These are phyloP conservation scores for Calidris pugnax DNA, from an alignment of 2,113 vertebrate species.

Conservation along the genomic window DNA sequence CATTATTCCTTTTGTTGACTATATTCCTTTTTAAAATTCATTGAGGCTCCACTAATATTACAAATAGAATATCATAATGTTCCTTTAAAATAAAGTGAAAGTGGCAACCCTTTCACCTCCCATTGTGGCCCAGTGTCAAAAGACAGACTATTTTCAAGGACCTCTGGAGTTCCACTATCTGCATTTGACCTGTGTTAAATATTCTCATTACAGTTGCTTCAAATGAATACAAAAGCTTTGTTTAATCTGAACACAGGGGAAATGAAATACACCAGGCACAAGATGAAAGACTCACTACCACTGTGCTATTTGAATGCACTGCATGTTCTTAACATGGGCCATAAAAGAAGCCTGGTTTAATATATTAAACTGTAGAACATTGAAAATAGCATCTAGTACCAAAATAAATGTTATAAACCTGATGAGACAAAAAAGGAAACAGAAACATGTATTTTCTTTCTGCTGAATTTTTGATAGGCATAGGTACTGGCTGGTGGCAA, in stretches of 20 bases:
- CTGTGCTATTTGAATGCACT: constrained; percentile 48
- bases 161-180: constrained; percentile 63
- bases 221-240: constrained; percentile 78
- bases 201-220: constrained; percentile 79
- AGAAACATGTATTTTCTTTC: constrained; percentile 30
- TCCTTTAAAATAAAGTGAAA: background rate
- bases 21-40: background rate
- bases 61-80: constrained; percentile 23
- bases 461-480: background rate
- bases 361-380: constrained; percentile 40
- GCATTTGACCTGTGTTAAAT: constrained; percentile 79
- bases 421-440: constrained; percentile 30
- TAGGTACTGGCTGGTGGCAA: background rate
- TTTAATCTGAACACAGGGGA: constrained; percentile 76
- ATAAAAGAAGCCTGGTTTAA: constrained; percentile 56
- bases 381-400: constrained; percentile 45
- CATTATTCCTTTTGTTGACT: background rate
- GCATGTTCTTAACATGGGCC: constrained; percentile 36
- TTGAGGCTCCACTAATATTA: constrained; percentile 29
- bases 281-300: constrained; percentile 68
- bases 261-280: constrained; percentile 62
- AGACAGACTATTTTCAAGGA: constrained; percentile 54
- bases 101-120: constrained; percentile 26
- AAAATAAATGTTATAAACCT: constrained; percentile 54
- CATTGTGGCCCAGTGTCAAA: constrained; percentile 7